Base-by-base conservation (phyloP, 2,888 invertebrate species). In the Junonia oenone region DNA sequence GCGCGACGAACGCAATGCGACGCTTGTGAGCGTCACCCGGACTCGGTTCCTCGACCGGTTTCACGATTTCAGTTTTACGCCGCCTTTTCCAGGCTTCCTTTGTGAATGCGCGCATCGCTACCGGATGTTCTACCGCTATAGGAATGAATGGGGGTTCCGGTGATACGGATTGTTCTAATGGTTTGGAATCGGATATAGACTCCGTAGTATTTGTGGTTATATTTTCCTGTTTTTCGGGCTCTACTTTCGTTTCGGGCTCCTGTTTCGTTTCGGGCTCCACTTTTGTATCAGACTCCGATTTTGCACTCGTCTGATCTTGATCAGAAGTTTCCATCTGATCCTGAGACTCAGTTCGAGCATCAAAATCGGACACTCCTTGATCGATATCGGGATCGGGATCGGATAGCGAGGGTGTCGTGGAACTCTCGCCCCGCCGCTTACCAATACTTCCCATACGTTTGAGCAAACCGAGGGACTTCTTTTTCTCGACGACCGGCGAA, bases 1-100 rank as follows among this genome's bases (percentile, higher is more conserved):
- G 92, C 58, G 91, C 84, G 53, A 92, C 91, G 69, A 92, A 92
- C 40, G 87, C 87, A 54, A 92, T 88, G 15, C 91, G 87, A 8
- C 92, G 83, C 51, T 90, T 81, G 61, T 83, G 66, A 51, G 90
- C 82, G 70, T 75, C 85, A 61, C 81, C 88, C 37, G 90, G 84
- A 52, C 87, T 88, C 59, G 89, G 88, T 66, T 85, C 84, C 70
- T 90, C 91, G 48, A 81, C 71, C 3, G 78, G 78, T 62, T 79
- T 82, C 65, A 75, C 91, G 82, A 84, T 91, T 73, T 75, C 83
- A 14, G 66, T 62, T 54, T 75, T 76, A 55, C 78, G 80, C 46
- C 76, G 79, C 11, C 84, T 78, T 63, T 81, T 83, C 92, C 92
- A 92, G 43, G 90, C 90, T 45, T 91, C 89, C 63, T 91, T 88